Evolutionary conservation across 2,113 vertebrate species (phyloP).

Genomic region (Blennius ocellaris): DNA sequence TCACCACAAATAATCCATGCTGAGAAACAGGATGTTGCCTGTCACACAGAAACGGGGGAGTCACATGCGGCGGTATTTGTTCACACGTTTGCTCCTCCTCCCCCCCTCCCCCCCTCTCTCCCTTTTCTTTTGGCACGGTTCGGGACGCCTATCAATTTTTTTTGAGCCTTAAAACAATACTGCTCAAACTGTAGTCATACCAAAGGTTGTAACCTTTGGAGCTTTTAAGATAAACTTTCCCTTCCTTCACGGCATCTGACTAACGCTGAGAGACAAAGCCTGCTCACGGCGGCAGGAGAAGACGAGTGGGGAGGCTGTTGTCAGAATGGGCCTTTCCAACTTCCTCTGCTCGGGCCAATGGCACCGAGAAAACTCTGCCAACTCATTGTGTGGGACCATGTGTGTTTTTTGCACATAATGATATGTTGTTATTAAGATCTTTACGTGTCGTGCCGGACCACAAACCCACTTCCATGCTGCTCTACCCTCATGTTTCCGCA

Average conservation of each 20-base stretch:
- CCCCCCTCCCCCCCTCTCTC: not conserved
- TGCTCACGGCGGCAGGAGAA: slow-evolving; percentile 17
- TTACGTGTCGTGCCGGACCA: too few relatives aligned
- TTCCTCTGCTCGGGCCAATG: slow-evolving; percentile 46
- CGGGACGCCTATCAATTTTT: slow-evolving; percentile 47
- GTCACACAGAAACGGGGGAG: slow-evolving; percentile 37
- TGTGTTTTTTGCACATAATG: slow-evolving; percentile 20
- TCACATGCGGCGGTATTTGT: slow-evolving; percentile 39
- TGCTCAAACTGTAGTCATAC: slow-evolving; percentile 43
- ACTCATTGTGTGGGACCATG: slow-evolving; percentile 43
- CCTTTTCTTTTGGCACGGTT: slow-evolving; percentile 40
- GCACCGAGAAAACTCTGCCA: slow-evolving; percentile 51
- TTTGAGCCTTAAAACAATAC: slow-evolving; percentile 63
- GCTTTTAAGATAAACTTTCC: slow-evolving; percentile 59
- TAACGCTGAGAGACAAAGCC: slow-evolving; percentile 44
- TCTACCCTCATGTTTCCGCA: too few relatives aligned
- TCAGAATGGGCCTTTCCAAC: slow-evolving; percentile 29
- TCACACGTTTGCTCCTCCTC: slow-evolving; percentile 39
- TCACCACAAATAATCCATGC: slow-evolving; percentile 1
- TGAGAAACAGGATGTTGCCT: slow-evolving; percentile 59
- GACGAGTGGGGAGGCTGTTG: slow-evolving; percentile 49
- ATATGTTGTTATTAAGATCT: not conserved
- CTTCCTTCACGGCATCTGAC: slow-evolving; percentile 56
- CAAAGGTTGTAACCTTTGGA: slow-evolving; percentile 58
- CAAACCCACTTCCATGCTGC: too few relatives aligned